Evolutionary conservation across 1,140 invertebrate genomes (phyloP).

Genomic region (Microplitis mediator): DNA sequence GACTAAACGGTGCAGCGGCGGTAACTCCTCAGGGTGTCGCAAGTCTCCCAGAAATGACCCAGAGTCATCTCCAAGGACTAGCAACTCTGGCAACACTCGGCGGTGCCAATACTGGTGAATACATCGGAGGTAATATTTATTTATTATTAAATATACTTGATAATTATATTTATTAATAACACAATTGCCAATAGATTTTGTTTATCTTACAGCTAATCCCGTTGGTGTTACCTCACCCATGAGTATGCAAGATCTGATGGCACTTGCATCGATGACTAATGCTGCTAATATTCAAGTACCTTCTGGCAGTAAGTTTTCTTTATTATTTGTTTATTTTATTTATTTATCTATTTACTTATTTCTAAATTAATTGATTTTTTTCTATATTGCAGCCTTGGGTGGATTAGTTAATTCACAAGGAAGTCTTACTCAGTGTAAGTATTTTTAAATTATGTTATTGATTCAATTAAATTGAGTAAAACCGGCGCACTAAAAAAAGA

Average conservation of each 20-base stretch:
- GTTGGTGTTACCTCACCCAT: constrained; percentile 71
- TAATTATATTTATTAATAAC: constrained; percentile 7
- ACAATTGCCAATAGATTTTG: constrained; percentile 4
- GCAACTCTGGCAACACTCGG: constrained; percentile 66
- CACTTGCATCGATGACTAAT: constrained; percentile 82
- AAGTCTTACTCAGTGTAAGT: constrained; percentile 64
- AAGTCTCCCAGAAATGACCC: too few relatives aligned
- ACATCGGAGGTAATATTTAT: constrained; percentile 50
- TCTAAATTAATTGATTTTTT: constrained; percentile 33
- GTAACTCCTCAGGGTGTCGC: neutral
- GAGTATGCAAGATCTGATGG: constrained; percentile 88
- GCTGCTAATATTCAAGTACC: constrained; percentile 66
- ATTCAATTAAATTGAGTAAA: too few relatives aligned
- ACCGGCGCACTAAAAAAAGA: too few relatives aligned
- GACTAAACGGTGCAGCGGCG: constrained; percentile 58
- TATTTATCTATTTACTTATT: constrained; percentile 7
- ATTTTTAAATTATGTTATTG: constrained; percentile 37
- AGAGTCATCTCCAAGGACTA: constrained; percentile 64
- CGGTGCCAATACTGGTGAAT: constrained; percentile 54
- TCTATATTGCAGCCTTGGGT: constrained; percentile 62
- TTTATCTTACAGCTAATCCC: constrained; percentile 57
- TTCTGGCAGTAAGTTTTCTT: constrained; percentile 44
- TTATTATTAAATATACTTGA: constrained; percentile 27
- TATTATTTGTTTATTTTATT: neutral
- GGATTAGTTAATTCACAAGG: constrained; percentile 64